Evolutionary conservation across 2,113 vertebrate genomes (phyloP).

Genomic region (Callorhinus ursinus): DNA sequence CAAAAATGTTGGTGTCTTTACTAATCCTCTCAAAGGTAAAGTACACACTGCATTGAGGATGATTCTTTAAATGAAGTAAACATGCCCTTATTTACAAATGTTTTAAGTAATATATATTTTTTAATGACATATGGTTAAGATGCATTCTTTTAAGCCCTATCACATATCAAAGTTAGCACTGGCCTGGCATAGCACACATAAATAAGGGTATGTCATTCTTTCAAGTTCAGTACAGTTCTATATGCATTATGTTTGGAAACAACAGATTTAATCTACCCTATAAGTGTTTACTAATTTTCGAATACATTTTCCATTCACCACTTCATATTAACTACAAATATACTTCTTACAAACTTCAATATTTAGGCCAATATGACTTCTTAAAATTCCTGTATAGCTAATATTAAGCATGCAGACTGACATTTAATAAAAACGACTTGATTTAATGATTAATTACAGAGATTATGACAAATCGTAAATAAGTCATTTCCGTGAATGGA

Average conservation of each 20-base stretch:
- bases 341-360: slow-evolving; percentile 69
- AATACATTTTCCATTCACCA: slow-evolving; percentile 56
- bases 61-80: not conserved
- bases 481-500: slow-evolving; percentile 46
- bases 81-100: not conserved
- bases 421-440: slow-evolving; percentile 72
- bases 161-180: not conserved
- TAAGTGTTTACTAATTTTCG: slow-evolving; percentile 75
- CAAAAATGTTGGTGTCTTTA: not conserved
- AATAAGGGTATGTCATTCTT: not conserved
- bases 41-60: not conserved
- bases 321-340: slow-evolving; percentile 70
- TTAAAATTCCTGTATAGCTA: slow-evolving; percentile 49
- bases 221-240: not conserved
- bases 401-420: slow-evolving; percentile 18
- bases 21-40: slow-evolving; percentile 4
- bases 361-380: slow-evolving; percentile 51
- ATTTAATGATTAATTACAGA: slow-evolving; percentile 78
- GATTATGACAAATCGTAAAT: slow-evolving; percentile 65
- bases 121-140: not conserved
- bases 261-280: slow-evolving; percentile 56
- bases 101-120: not conserved
- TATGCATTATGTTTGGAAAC: not conserved
- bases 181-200: not conserved
- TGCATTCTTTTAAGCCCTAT: not conserved